These are phyloP conservation scores for Furcula furcula DNA, from an alignment of 2,888 invertebrate species.

Conservation along the genomic window DNA sequence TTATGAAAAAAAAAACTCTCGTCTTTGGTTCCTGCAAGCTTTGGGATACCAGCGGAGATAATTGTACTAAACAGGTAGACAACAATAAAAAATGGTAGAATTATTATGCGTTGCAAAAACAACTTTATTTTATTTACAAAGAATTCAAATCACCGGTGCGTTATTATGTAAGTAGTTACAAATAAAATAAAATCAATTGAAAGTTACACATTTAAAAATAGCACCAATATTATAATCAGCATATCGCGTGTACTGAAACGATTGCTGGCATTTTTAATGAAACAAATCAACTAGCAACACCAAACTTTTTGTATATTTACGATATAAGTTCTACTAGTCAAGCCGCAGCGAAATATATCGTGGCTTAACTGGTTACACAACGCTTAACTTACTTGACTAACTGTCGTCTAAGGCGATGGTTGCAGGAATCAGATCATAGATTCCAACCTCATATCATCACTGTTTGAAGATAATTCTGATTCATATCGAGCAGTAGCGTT, in stretches of 20 bases:
- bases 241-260: conserved; percentile 48
- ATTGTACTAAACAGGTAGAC: conserved; percentile 72
- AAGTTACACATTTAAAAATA: conserved; percentile 63
- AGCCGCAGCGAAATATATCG: too few species aligned
- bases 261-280: conserved; percentile 45
- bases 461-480: too few species aligned
- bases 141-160: conserved; percentile 70
- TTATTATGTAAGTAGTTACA: conserved; percentile 28
- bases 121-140: conserved; percentile 38
- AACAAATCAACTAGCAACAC: conserved; percentile 60
- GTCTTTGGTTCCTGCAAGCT: conserved; percentile 66
- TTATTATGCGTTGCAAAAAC: conserved; percentile 39
- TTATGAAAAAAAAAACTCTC: conserved; percentile 42
- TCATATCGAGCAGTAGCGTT: too few species aligned
- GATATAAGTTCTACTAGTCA: conserved; percentile 33
- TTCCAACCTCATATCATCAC: too few species aligned
- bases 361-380: too few species aligned
- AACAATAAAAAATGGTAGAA: conserved; percentile 23
- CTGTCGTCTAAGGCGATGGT: too few species aligned
- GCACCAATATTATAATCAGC: conserved; percentile 76
- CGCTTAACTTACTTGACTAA: too few species aligned
- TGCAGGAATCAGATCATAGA: too few species aligned
- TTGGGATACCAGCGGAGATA: conserved; percentile 46
- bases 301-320: conserved; percentile 46
- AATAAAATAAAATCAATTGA: conserved; percentile 39